Evolutionary conservation across 2,113 vertebrate genomes (phyloP).

Genomic region (Globicephala melas): DNA sequence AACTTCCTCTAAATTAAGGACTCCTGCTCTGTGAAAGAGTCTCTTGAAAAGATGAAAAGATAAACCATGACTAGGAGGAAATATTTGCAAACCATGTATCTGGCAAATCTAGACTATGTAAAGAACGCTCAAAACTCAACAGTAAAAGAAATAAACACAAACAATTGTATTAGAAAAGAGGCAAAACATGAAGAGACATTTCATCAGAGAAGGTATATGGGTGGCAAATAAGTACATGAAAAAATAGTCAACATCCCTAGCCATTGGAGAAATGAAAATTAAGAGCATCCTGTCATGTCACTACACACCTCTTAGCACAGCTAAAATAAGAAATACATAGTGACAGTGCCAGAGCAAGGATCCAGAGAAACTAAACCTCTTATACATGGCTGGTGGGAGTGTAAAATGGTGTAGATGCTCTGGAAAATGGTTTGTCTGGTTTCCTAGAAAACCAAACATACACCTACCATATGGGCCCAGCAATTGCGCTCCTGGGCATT

Average conservation of each 20-base stretch:
- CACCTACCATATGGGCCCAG: no score
- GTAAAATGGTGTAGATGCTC: rapidly evolving
- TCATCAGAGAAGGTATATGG: background rate
- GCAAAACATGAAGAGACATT: background rate
- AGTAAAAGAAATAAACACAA: background rate
- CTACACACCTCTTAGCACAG: rapidly evolving
- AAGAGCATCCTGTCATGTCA: rapidly evolving
- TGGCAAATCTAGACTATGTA: no score
- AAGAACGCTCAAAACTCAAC: background rate
- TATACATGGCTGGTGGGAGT: rapidly evolving
- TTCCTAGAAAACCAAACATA: background rate
- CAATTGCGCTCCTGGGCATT: no score
- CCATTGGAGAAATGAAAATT: rapidly evolving
- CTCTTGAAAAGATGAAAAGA: background rate
- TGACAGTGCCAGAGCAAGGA: rapidly evolving
- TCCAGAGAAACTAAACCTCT: rapidly evolving
- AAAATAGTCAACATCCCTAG: background rate
- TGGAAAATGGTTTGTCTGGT: background rate
- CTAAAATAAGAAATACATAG: background rate
- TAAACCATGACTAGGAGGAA: background rate
- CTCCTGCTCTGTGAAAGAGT: background rate
- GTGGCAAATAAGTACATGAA: background rate
- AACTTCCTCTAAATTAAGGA: background rate
- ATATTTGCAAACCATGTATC: no score
- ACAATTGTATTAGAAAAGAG: background rate